These are phyloP conservation scores for Enteromius fasciolatus DNA, from an alignment of 2,797 vertebrate species.

Conservation along the genomic window DNA sequence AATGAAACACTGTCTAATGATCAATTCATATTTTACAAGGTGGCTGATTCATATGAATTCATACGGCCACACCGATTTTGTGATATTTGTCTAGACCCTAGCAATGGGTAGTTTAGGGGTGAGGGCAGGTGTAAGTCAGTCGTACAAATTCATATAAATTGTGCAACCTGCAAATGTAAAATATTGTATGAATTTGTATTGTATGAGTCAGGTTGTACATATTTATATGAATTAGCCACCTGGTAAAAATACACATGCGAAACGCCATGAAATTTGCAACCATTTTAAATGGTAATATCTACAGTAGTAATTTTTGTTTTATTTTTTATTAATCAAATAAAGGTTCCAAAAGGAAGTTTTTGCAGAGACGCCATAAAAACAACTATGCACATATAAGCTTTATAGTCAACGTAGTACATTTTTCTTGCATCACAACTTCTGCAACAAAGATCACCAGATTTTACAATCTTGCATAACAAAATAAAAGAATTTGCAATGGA, in stretches of 20 bases:
- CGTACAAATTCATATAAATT: background rate
- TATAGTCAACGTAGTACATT: background rate
- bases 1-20: background rate
- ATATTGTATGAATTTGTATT: no score
- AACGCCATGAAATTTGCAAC: no score
- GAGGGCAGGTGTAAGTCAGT: no score
- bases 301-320: background rate
- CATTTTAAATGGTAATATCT: background rate
- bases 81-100: background rate
- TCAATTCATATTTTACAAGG: background rate
- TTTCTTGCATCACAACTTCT: background rate
- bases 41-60: background rate
- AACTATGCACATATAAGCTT: background rate
- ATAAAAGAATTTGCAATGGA: background rate
- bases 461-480: background rate
- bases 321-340: background rate
- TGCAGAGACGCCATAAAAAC: background rate
- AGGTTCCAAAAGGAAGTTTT: background rate
- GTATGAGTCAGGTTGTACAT: no score
- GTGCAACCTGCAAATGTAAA: background rate
- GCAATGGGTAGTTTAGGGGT: background rate
- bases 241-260: background rate
- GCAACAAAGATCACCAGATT: background rate
- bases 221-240: no score
- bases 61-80: background rate